Base-by-base conservation (phyloP, 92 coral and sea anemone genomes). In the Siderastrea siderea region DNA sequence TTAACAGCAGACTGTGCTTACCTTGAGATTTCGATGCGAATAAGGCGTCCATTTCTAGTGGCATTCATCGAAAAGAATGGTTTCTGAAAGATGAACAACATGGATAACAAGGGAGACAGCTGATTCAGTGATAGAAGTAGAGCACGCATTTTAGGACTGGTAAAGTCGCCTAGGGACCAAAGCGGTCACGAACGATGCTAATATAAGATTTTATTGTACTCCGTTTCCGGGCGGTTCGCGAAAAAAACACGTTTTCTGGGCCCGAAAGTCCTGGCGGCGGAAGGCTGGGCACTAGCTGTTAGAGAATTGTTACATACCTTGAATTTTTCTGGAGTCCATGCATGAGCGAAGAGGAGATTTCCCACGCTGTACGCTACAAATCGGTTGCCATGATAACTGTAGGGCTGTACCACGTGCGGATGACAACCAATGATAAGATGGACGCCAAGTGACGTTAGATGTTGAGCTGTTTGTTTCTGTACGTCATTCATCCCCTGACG, bases 391-490 rank as follows among this genome's bases (percentile, higher is more conserved):
- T 55, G 64, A 84, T 88, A 88, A 54, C 75, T 86, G 78, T 90
- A 80, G 59, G 66, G 66, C 58, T 75, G 91, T 52, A 79, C 17
- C 47, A 85, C 86, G 52, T 90, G 93, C 7, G 85, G 91, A 80
- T 90, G 93, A 6, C 78, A 67, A 10, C 93, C 91, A 63, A 91
- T 81, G 79, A 91, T 73, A 38, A 78, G 87, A 4, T 86, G 90
- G 47, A 86, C 93, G 14, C 93, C 93, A n/a, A 91, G 81, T 57
- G 91, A 91, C 74, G 88, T 88, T 72, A 91, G 91, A 48, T 91
- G 82, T 17, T 58, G 59, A 84, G 93, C 93, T 58, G 74, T 77
- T 44, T 54, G 74, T 43, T 11, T 47, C 57, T 91, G 93, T 6
- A 84, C 65, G 61, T 11, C 55, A 80, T 75, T 91, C 54, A 80